phyloP scores from a whole-genome alignment of 2,113 vertebrate genomes.

The Numida meleagris region DNA sequence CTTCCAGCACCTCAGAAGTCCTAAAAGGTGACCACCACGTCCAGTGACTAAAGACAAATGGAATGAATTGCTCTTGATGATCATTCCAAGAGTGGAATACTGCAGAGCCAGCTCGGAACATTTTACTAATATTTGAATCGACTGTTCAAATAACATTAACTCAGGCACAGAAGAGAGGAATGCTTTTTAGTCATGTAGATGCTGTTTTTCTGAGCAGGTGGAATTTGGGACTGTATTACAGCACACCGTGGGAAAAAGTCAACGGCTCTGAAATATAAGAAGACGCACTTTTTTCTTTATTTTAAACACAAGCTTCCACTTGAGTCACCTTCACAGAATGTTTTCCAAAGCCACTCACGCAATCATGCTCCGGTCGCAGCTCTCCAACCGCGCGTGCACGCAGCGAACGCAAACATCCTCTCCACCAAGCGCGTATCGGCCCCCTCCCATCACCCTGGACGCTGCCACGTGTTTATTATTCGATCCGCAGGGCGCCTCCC shows the following conservation, averaged over 20 bases:
- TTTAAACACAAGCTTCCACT: background rate
- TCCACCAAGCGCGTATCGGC: background rate
- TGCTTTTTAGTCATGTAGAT: background rate
- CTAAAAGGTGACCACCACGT: background rate
- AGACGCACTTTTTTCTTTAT: background rate
- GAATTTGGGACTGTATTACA: background rate
- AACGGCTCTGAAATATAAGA: background rate
- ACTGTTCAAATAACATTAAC: background rate
- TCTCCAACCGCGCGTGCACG: rapidly evolving
- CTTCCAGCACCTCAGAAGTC: background rate
- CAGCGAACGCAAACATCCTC: rapidly evolving
- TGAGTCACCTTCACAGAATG: background rate
- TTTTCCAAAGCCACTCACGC: background rate
- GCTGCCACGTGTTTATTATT: rapidly evolving
- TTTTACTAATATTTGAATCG: background rate
- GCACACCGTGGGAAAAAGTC: background rate
- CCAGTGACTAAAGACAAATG: background rate
- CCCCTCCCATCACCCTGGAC: background rate
- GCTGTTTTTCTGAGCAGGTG: background rate
- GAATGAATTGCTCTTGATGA: background rate
- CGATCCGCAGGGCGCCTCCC: no score
- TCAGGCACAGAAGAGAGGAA: background rate
- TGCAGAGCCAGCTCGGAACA: background rate
- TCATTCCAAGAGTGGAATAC: background rate
- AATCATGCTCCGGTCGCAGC: background rate